Conservation (phyloP, 2,113 vertebrate species). For the Actenoides lindsayi region DNA sequence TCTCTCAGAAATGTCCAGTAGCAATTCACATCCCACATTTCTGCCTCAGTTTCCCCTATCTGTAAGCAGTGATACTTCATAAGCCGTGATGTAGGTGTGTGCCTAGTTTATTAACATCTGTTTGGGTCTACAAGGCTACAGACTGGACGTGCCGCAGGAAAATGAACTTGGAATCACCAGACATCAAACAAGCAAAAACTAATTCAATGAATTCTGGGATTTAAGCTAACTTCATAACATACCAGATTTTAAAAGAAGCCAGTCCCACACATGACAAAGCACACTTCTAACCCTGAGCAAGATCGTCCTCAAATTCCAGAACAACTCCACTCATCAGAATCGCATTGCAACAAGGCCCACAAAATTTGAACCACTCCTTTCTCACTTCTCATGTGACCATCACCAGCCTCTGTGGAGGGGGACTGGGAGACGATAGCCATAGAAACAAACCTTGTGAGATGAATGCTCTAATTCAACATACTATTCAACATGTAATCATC, state of each 20-base stretch:
- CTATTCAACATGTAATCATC: background rate
- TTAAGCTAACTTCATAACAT: background rate
- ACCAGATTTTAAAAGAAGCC: background rate
- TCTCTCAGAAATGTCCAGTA: background rate
- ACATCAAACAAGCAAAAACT: background rate
- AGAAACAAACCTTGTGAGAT: background rate
- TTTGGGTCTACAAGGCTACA: background rate
- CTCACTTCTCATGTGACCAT: background rate
- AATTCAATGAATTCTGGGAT: background rate
- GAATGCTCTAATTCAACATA: background rate
- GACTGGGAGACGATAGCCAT: background rate
- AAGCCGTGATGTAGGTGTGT: background rate
- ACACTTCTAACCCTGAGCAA: background rate
- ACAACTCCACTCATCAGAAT: background rate
- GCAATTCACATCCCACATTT: background rate
- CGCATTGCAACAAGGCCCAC: background rate
- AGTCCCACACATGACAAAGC: background rate
- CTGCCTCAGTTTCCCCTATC: background rate
- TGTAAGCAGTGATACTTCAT: background rate
- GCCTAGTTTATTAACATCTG: background rate
- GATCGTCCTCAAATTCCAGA: background rate
- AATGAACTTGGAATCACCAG: background rate
- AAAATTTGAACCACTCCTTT: background rate
- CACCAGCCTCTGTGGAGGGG: background rate
- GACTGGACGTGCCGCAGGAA: background rate